These are phyloP conservation scores for Cantharis nigra DNA, from an alignment of 2,888 invertebrate genomes.

Conservation along the genomic window DNA sequence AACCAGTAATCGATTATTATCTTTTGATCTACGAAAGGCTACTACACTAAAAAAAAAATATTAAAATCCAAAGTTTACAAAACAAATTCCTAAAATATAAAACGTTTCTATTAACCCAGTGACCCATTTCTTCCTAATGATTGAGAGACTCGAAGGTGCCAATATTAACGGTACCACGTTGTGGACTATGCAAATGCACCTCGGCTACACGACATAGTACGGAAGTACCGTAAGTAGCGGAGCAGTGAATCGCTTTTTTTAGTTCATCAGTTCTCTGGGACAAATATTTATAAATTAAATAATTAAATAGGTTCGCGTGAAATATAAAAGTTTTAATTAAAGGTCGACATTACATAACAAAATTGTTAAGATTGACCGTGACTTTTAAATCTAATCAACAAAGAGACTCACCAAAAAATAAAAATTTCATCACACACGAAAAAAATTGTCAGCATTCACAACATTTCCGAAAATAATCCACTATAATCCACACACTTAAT, in stretches of 20 bases:
- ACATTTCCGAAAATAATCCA: background rate
- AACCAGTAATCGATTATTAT: too few species aligned
- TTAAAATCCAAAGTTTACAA: background rate
- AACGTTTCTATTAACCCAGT: constrained; percentile 6
- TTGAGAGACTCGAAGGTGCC: constrained; percentile 8
- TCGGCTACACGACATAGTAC: constrained; percentile 24
- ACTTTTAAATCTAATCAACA: background rate
- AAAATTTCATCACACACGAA: background rate
- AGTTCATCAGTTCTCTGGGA: constrained; percentile 32
- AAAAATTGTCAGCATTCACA: background rate
- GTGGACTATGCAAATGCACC: constrained; percentile 31
- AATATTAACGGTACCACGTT: constrained; percentile 28
- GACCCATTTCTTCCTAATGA: constrained; percentile 10
- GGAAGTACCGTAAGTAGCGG: constrained; percentile 31
- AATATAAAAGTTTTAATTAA: background rate
- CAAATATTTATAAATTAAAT: constrained; percentile 13
- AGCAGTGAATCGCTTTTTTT: constrained; percentile 12
- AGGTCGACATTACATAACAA: background rate
- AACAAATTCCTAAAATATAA: background rate
- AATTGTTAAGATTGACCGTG: background rate
- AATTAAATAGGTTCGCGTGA: background rate
- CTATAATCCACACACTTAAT: constrained; percentile 4
- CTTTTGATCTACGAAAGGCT: background rate
- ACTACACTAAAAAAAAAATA: background rate
- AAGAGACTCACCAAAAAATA: background rate